Base-by-base conservation (phyloP, 2,113 vertebrate species). In the Cygnus atratus region DNA sequence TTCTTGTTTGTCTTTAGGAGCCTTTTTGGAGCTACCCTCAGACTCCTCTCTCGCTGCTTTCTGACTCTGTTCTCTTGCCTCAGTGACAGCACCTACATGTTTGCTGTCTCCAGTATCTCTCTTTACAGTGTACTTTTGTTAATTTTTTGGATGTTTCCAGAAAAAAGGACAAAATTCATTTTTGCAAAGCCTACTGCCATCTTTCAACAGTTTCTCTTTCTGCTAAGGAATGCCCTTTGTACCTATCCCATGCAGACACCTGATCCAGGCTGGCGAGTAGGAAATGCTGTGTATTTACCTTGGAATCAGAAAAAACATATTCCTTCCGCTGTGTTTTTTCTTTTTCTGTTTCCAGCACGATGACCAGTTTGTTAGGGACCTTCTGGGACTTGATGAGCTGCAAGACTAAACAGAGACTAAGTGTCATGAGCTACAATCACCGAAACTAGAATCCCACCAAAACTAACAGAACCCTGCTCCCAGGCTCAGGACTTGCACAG, bases 331-430 rank as follows among this genome's bases (percentile, higher is more conserved):
- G 92, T 4, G 98, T 98, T 97, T 99, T 99, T 96, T 99, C 99
- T 96, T 99, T 99, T 95, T 99, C 99, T 0, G 99, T 99, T 94
- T 99, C 99, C 91, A 99, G 95, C 87, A 98, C 88, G n/a, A 99
- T 98, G 77, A 98, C 98, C 77, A 99, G 88, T 92, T 99, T 99
- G 93, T 98, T 98, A 11, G 98, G 99, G 87, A 99, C 97, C 91
- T 99, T 99, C 98, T 99, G 99, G 33, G 99, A 99, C 96, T 99
- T 99, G 95, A 99, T 99, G 95, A 99, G 97, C 98, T 99, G 99
- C 77, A 99, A 95, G 91, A 99, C 99, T 99, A 70, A 94, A 75
- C 7, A 71, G 41, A 89, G 58, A 71, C n/a, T 24, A 37, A 16
- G 62, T 39, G n/a, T 91, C 48, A 86, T 0, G 4, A 59, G 48